These are phyloP conservation scores for Odontamblyopus rebecca DNA, from an alignment of 2,797 vertebrate genomes.

Conservation along the genomic window DNA sequence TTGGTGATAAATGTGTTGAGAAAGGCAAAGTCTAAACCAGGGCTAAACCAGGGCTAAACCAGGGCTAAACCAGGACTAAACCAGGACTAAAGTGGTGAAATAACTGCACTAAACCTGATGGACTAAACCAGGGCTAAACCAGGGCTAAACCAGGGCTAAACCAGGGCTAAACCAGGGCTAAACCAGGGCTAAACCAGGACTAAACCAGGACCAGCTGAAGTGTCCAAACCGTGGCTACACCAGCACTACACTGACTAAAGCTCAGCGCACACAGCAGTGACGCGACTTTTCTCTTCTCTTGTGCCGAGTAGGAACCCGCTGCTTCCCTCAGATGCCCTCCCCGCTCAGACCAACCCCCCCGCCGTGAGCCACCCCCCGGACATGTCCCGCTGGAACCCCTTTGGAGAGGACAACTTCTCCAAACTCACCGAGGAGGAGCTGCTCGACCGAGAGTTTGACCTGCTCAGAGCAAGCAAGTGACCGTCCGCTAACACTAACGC, in stretches of 20 bases:
- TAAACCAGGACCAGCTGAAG: no score
- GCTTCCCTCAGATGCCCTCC: slow-evolving; percentile 75
- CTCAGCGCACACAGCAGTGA: background rate
- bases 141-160: no score
- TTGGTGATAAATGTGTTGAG: no score
- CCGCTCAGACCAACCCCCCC: slow-evolving; percentile 75
- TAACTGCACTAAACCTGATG: no score
- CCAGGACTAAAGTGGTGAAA: no score
- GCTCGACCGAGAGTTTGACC: slow-evolving; percentile 96
- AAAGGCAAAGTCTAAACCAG: no score
- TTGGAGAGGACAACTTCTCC: slow-evolving; percentile 98
- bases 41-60: no score
- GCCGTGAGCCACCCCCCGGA: slow-evolving; percentile 86
- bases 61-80: no score
- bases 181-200: background rate
- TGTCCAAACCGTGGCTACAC: no score
- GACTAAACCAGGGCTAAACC: no score
- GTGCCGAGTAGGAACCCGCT: slow-evolving; percentile 71
- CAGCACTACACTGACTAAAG: background rate
- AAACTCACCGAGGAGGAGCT: slow-evolving; percentile 96
- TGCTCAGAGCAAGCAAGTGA: slow-evolving; percentile 97
- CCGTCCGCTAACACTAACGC: background rate
- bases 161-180: background rate
- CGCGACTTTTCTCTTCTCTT: background rate
- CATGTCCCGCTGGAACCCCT: slow-evolving; percentile 98